Conservation (phyloP, 1,140 invertebrate genomes). For the Oryctes rhinoceros region DNA sequence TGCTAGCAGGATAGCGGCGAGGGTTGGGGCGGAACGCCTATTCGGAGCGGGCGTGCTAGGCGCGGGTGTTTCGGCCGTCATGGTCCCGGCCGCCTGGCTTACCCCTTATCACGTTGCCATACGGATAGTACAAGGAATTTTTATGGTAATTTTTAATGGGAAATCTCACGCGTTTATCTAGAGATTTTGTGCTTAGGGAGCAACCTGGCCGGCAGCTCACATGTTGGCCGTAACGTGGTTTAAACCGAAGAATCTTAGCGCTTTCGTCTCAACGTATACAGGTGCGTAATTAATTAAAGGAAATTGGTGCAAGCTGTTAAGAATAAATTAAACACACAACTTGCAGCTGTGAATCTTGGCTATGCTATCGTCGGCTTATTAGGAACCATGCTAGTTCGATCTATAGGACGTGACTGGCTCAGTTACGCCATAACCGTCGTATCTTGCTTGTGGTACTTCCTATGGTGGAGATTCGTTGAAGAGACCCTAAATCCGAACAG, state of each 20-base stretch:
- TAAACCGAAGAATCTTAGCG: constrained; percentile 66
- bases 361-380: constrained; percentile 67
- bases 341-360: constrained; percentile 66
- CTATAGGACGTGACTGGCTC: constrained; percentile 66
- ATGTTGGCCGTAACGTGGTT: constrained; percentile 71
- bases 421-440: constrained; percentile 68
- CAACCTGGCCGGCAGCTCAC: constrained; percentile 68
- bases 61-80: constrained; percentile 64
- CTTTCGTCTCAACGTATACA: constrained; percentile 68
- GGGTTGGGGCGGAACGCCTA: constrained; percentile 66
- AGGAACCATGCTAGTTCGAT: constrained; percentile 64
- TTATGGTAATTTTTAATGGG: constrained; percentile 60
- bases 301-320: not conserved
- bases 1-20: constrained; percentile 66
- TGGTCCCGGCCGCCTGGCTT: constrained; percentile 68
- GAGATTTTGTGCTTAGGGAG: constrained; percentile 60
- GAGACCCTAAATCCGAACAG: constrained; percentile 63
- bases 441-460: constrained; percentile 72
- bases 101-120: constrained; percentile 67
- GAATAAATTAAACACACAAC: not conserved
- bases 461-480: constrained; percentile 74
- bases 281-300: constrained; percentile 54
- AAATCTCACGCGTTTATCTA: not conserved
- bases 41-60: constrained; percentile 67
- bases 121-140: constrained; percentile 66